Evolutionary conservation across 2,113 vertebrate species (phyloP), one percentile per base, ranked within the genome.

Genomic region (Toxotes chatareus): DNA sequence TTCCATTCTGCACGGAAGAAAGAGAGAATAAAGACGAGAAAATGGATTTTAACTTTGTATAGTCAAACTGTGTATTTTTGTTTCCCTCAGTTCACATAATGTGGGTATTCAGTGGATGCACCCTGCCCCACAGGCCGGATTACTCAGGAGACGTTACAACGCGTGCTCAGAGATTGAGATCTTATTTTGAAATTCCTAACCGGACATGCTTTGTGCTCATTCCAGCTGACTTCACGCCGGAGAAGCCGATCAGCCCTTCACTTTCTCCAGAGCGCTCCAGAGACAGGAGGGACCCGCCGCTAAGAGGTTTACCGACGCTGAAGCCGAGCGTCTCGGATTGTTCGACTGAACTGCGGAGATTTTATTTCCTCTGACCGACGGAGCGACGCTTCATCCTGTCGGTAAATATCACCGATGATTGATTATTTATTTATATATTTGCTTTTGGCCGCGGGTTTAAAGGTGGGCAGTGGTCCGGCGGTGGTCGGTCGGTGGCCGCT

Each of bases 221-320:
- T 0, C 4, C 21, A 0, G 14, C 1, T 0, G 17, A 0, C 11
- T 46, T 60, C 55, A 32, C 44, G 0, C 2, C 0, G 5, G 32
- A 47, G 78, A 16, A 31, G 46, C 63, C 4, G 71, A 27, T 21
- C 73, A 44, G 0, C 51, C 40, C 31, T 81, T 31, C 14, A 82
- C 85, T 93, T 76, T 89, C 80, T 73, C 84, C 68, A 74, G 53
- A 66, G 38, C 53, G 53, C 79, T 63, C 55, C 67, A 79, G 62
- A 79, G 74, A 11, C 86, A 42, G 38, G 4, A 19, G 31, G 19
- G n/a, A 65, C 70, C 55, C 49, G 21, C 34, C 84, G 1, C 68
- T 92, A 89, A 92, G 91, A 91, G 92, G 87, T 87, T 93, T 91
- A 94, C 77, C 75, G 44, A 46, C 0, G 27, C 47, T 0, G 68